Base-by-base conservation (phyloP, 1,140 invertebrate genomes). In the Eumeta japonica region DNA sequence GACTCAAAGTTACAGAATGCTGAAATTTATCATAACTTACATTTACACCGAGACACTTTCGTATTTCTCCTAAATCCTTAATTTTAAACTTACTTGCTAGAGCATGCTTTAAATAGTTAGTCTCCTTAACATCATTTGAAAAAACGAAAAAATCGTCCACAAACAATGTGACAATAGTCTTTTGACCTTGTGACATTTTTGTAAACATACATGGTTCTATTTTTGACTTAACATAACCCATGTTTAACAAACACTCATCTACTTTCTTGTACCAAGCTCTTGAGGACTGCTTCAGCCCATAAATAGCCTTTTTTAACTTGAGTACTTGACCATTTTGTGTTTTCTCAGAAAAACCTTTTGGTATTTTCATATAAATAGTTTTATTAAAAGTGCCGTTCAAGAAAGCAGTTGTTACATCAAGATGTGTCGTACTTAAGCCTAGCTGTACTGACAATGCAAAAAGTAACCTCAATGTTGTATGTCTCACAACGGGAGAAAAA, bases 141-240 rank as follows among this genome's bases (percentile, higher is more conserved):
- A 47, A 57, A 16, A 62, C 29, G 16, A 66, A 49, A 28, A 58
- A 45, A 49, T 65, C 57, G 48, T 60, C 55, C 3, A 63, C 59
- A 53, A 51, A 58, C 11, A 60, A 18, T 19, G 48, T 30, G 1
- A 60, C 24, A 17, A 48, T 52, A 12, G 48, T 39, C 16, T 39
- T 43, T 12, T 35, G 16, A 9, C 49, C 29, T n/a, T 47, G 30
- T 16, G 52, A 35, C 15, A 19, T 46, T 29, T 54, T 49, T 11
- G 29, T 11, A 45, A 31, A 61, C 7, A 57, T 10, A 46, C 48
- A 62, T 35, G 46, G 39, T 28, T 63, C 55, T 16, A 16, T 42
- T 37, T 46, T 39, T 20, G 48, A 54, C 28, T 41, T 40, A 16
- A 33, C 37, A 28, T 48, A 57, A 9, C 37, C 43, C 35, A 48